These are phyloP conservation scores for Leptodactylus fallax DNA, from an alignment of 2,797 vertebrate species.

Conservation along the genomic window DNA sequence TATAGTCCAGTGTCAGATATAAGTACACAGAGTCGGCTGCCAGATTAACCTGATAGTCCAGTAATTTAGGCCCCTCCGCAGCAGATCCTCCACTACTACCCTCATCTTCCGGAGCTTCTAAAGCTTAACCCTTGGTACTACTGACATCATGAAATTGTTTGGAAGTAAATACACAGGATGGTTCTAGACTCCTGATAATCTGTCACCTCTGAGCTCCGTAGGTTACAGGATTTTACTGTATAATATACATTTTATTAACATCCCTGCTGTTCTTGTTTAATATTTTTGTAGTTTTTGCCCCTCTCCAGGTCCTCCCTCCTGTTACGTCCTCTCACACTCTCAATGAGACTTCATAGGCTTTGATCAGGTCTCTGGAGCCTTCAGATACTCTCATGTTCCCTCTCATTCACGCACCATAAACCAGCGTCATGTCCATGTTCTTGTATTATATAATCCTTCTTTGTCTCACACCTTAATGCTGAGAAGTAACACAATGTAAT, in stretches of 20 bases:
- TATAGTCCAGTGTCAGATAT: too few species aligned
- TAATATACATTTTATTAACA: neutral
- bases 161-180: too few species aligned
- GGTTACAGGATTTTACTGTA: neutral
- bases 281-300: neutral
- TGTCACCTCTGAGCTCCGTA: too few species aligned
- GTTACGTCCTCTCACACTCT: slow-evolving; percentile 16
- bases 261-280: neutral
- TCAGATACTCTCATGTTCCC: slow-evolving; percentile 4
- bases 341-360: slow-evolving; percentile 11
- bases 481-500: neutral
- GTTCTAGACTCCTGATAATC: too few species aligned
- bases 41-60: too few species aligned
- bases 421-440: neutral
- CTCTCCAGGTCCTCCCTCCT: neutral
- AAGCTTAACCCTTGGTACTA: too few species aligned
- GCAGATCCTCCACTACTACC: too few species aligned
- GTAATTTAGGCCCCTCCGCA: too few species aligned
- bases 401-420: slow-evolving; percentile 32
- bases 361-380: neutral
- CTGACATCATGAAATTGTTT: too few species aligned
- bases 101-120: too few species aligned
- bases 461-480: neutral
- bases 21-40: too few species aligned
- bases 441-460: neutral